Percentiles rank a stretch among this genome's conserved stretches.
Conservation (phyloP, 2,797 vertebrate species). For the Chromis chromis region DNA sequence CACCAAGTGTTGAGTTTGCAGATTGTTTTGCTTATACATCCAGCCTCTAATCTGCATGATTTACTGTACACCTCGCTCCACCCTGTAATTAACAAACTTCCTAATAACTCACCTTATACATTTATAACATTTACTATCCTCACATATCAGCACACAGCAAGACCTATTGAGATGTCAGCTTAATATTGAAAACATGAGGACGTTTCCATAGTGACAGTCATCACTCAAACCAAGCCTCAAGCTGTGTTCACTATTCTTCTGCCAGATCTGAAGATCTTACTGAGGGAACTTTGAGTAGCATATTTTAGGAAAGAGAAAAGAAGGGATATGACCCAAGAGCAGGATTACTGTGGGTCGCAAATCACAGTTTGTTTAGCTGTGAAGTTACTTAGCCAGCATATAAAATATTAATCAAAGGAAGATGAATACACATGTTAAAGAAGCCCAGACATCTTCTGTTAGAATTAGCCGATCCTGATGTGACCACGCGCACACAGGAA, state of each 20-base stretch:
- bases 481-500: slow-evolving; percentile 59
- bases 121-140: slow-evolving; percentile 79
- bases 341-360: slow-evolving; percentile 66
- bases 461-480: slow-evolving; percentile 38
- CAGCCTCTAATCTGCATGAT: slow-evolving; percentile 83
- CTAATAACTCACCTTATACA: slow-evolving; percentile 84
- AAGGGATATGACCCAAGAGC: slow-evolving; percentile 54
- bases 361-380: slow-evolving; percentile 72
- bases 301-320: slow-evolving; percentile 71
- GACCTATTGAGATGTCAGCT: slow-evolving; percentile 74
- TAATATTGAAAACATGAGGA: slow-evolving; percentile 78
- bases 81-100: slow-evolving; percentile 82
- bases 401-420: slow-evolving; percentile 54
- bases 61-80: slow-evolving; percentile 71
- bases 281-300: slow-evolving; percentile 62
- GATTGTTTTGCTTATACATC: slow-evolving; percentile 78
- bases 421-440: slow-evolving; percentile 48
- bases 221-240: slow-evolving; percentile 77
- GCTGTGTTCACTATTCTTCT: slow-evolving; percentile 67
- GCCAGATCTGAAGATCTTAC: slow-evolving; percentile 76
- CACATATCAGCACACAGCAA: slow-evolving; percentile 78
- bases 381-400: slow-evolving; percentile 48
- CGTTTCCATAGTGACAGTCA: slow-evolving; percentile 82
- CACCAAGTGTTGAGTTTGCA: slow-evolving; percentile 74
- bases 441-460: slow-evolving; percentile 32